Percentiles rank a stretch among this genome's conserved stretches.
Evolutionary conservation across 2,888 invertebrate species (phyloP).

Genomic region (Acanthosepion lycidas): DNA sequence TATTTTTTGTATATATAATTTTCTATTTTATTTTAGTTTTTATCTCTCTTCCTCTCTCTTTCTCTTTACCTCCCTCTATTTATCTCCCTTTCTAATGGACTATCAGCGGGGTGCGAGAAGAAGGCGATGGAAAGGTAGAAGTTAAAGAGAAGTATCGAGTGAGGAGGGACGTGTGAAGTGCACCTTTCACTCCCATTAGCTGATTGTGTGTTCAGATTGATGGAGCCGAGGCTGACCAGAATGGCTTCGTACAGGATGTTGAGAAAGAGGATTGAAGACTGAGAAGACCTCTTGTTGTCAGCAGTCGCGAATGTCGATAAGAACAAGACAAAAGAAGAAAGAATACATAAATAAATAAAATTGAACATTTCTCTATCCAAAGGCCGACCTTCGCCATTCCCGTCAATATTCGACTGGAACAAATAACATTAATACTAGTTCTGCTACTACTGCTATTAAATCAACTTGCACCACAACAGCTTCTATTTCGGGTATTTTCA

Average conservation of each 20-base stretch:
- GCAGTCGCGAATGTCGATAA: background rate
- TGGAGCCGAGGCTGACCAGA: background rate
- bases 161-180: background rate
- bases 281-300: background rate
- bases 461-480: too few species aligned
- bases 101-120: background rate
- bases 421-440: too few species aligned
- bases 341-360: too few species aligned
- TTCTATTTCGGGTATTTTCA: too few species aligned
- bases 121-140: background rate
- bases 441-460: too few species aligned
- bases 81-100: background rate
- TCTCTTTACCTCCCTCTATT: background rate
- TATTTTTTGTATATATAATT: too few species aligned
- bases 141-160: background rate
- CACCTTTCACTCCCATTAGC: background rate
- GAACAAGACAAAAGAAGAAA: background rate
- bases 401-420: too few species aligned
- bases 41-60: too few species aligned
- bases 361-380: too few species aligned
- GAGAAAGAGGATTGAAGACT: too few species aligned
- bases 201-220: background rate
- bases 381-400: too few species aligned
- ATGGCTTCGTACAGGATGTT: slow-evolving; percentile 33
- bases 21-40: too few species aligned